Base-by-base conservation (phyloP, 2,888 invertebrate genomes). In the Euzophera pinguis region DNA sequence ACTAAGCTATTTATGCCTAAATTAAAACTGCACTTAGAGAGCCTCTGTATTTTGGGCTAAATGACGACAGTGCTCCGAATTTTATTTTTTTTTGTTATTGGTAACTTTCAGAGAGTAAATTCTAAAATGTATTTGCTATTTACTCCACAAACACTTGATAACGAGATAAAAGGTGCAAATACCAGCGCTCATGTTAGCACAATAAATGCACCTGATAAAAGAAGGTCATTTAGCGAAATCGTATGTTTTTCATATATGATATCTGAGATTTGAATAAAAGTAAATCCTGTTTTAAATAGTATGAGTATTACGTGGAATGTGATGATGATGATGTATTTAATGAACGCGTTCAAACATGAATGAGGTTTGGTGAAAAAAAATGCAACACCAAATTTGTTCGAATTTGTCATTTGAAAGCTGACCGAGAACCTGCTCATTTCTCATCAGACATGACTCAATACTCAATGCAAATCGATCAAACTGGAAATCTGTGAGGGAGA, bases 91-190 rank as follows among this genome's bases (percentile, higher is more conserved):
- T 22, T 5, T 3, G 5, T 22, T 3, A 22, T 22, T 22, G 22
- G 5, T 22, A 3, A 22, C 22, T 22, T 22, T 22, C 22, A 22
- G 22, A 5, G 22, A 3, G 10, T 32, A 7, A 2, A 14, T 39
- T 12, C 16, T 16, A 10, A 16, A 39, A 8, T 8, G 6, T 7
- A 10, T 14, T 27, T 13, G 45, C 0, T 32, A 67, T 65, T 68
- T 64, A 64, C 63, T 62, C 52, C 53, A 60, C 61, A 65, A 71
- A 69, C 71, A 72, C 59, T 65, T 71, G 66, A 75, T 73, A 73
- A 71, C 64, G 57, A 54, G 63, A 64, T 65, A 64, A 59, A 63
- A 57, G 62, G 64, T 65, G 57, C 60, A 45, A 55, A 59, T 56
- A 65, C 62, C 8, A 17, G 42, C 16, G 22, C 47, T 34, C 10